Base-by-base conservation (phyloP, 2,113 vertebrate species). In the Antechinus flavipes region DNA sequence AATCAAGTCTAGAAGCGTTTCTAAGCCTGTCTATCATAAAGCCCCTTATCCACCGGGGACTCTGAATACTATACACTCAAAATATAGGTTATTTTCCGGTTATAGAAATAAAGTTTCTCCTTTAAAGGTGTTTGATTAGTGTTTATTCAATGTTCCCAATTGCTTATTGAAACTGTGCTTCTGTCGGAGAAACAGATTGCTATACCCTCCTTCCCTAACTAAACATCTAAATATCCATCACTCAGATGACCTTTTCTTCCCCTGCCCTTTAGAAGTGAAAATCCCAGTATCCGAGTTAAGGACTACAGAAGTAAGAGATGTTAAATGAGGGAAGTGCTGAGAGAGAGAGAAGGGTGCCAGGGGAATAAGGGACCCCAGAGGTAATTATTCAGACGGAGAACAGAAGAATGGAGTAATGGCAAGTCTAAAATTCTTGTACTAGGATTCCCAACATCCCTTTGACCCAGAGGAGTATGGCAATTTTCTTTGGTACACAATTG, bases 1-100 rank as follows among this genome's bases (percentile, higher is more conserved):
- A 97, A 97, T 97, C 97, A 96, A 97, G 94, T 96, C 92, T 89
- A 90, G 96, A 97, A 92, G 76, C 95, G 92, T 93, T 94, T 92
- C 84, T 93, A 53, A 0, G 61, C 90, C 92, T 97, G 95, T 95
- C 95, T 89, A 1, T 96, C 95, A 90, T 52, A 92, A 96, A 47
- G 19, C 8, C 93, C 54, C 93, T 92, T 91, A 91, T 89, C 89
- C 94, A 84, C 56, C 24, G 0, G 14, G 92, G 58, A 90, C 89
- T 76, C 19, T 0, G n/a, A 42, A 42, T 42, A 84, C 16, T 84
- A 8, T 35, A 54, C 42, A 90, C 93, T 92, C 8, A 61, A 92
- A 91, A 24, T 2, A 46, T 30, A 92, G 92, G 89, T 84, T 84
- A 54, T 94, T 95, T 95, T 91, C n/a, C 68, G 46, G 55, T 95